Evolutionary conservation across 2,113 vertebrate species (phyloP).

Genomic region (Oreochromis tanganicae): DNA sequence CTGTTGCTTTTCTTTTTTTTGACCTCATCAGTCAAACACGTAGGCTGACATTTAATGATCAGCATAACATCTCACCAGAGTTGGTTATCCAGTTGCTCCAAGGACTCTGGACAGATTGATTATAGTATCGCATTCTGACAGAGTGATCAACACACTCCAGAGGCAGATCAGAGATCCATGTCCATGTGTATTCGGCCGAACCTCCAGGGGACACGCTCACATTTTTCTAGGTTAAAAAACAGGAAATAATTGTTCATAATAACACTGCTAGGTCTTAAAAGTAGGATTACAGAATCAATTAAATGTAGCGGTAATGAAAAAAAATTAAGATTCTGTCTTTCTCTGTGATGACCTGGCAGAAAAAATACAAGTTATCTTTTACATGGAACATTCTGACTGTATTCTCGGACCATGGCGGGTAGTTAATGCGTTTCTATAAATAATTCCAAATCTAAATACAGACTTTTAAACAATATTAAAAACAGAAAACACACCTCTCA

Average conservation of each 20-base stretch:
- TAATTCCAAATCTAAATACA: too few species aligned
- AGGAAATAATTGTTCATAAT: not conserved
- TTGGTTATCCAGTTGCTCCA: constrained; percentile 61
- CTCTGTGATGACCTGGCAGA: not conserved
- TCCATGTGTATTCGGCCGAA: constrained; percentile 4
- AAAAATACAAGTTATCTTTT: not conserved
- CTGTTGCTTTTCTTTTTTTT: not conserved
- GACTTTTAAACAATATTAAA: not conserved
- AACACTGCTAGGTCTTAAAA: not conserved
- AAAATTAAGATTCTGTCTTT: not conserved
- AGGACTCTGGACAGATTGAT: not conserved
- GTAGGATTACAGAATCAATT: not conserved
- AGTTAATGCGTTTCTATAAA: too few species aligned
- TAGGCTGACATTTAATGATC: not conserved
- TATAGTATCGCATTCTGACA: constrained; percentile 52
- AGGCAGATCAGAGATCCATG: constrained; percentile 58
- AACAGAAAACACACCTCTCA: not conserved
- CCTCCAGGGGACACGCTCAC: not conserved
- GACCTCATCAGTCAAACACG: not conserved
- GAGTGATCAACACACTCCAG: constrained; percentile 63
- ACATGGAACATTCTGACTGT: not conserved
- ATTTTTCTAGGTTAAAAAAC: constrained; percentile 23
- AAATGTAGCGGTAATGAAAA: not conserved
- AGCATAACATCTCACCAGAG: constrained; percentile 23
- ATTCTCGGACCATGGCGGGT: not conserved